phyloP scores from a whole-genome alignment of 2,113 vertebrate genomes.

The Alosa alosa region DNA sequence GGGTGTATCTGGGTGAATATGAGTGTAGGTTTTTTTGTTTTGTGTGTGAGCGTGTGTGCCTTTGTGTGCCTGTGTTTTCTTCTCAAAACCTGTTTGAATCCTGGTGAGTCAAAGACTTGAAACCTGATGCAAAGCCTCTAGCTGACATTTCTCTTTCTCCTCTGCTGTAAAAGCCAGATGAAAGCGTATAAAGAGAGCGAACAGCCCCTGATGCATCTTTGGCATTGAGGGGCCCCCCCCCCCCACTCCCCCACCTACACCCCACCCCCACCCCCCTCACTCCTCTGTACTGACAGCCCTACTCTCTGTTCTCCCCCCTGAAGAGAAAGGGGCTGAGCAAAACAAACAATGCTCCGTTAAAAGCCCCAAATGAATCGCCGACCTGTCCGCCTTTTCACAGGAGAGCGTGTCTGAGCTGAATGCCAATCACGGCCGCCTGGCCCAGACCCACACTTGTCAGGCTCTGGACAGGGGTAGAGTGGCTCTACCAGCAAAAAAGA shows the following conservation, averaged over 20 bases:
- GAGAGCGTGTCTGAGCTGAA: neutral
- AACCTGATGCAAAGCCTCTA: neutral
- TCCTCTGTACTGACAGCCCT: neutral
- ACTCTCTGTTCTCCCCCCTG: neutral
- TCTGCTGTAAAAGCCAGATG: neutral
- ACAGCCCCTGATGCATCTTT: neutral
- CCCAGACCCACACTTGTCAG: neutral
- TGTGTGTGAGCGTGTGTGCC: neutral
- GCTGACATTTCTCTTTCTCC: neutral
- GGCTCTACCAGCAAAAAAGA: neutral
- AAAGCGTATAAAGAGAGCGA: neutral
- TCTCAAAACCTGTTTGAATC: neutral
- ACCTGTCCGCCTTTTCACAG: neutral
- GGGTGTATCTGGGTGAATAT: neutral
- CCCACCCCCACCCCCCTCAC: neutral
- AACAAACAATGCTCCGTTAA: neutral
- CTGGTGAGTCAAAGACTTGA: neutral
- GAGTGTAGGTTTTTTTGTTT: neutral
- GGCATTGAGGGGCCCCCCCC: neutral
- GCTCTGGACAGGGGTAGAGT: neutral
- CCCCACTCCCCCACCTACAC: neutral
- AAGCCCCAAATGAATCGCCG: neutral
- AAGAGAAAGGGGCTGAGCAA: neutral
- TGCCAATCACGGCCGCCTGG: neutral
- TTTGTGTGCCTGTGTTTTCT: neutral